phyloP scores from a whole-genome alignment of 2,797 vertebrate species.

The Halcyon chelicuti region DNA sequence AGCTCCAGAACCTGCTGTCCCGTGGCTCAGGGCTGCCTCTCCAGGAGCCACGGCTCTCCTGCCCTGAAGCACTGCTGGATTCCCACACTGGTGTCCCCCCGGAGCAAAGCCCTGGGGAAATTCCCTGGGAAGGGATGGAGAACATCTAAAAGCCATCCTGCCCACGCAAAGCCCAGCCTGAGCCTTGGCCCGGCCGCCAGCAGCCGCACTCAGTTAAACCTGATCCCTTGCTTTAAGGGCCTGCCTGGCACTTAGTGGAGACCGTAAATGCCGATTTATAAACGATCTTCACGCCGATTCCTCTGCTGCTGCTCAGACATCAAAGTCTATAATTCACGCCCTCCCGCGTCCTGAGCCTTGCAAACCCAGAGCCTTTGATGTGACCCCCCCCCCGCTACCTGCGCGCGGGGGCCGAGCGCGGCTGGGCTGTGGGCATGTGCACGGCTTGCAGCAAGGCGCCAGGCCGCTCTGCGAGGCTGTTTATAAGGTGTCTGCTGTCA shows the following conservation, averaged over 20 bases:
- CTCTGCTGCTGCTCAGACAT: slow-evolving; percentile 64
- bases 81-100: background rate
- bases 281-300: slow-evolving; percentile 70
- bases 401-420: slow-evolving; percentile 61
- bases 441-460: slow-evolving; percentile 60
- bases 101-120: background rate
- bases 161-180: background rate
- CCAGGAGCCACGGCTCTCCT: rapidly evolving
- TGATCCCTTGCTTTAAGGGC: slow-evolving; percentile 71
- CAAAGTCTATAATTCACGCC: slow-evolving; percentile 77
- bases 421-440: slow-evolving; percentile 68
- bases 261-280: slow-evolving; percentile 72
- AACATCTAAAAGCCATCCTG: rapidly evolving
- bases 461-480: slow-evolving; percentile 61
- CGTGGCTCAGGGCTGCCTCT: background rate
- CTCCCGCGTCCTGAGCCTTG: slow-evolving; percentile 68
- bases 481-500: slow-evolving; percentile 77
- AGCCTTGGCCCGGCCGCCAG: background rate
- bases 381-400: slow-evolving; percentile 71
- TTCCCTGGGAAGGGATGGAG: background rate
- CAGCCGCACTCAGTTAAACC: slow-evolving; percentile 49
- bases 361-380: slow-evolving; percentile 74
- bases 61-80: rapidly evolving
- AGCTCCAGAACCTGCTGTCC: background rate
- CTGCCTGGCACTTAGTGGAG: slow-evolving; percentile 67